Base-by-base conservation (phyloP, 2,113 vertebrate species). In the Haemorhous mexicanus region DNA sequence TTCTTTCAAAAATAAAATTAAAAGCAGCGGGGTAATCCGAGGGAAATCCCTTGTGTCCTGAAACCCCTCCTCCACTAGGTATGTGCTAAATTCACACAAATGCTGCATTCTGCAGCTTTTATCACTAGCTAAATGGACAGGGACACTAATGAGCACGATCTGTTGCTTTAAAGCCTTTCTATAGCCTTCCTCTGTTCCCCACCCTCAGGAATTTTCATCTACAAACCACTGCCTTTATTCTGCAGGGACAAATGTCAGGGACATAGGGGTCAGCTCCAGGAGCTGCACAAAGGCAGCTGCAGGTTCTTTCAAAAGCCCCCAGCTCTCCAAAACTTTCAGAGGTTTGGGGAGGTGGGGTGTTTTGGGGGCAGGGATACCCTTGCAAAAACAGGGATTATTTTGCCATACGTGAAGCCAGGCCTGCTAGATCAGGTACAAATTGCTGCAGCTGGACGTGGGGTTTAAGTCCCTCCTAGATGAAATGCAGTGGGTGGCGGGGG, bases 141-240 rank as follows among this genome's bases (percentile, higher is more conserved):
- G 61, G 93, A 96, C 74, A 55, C 90, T 95, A 95, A 96, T 83
- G 92, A 96, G 94, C 93, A 87, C 0, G 88, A 93, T 87, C 88
- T 93, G 86, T 75, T 92, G 88, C 90, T 94, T 94, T 94, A 96
- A 93, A 90, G 80, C 62, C 43, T 89, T 94, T 94, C 92, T 92
- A 52, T 41, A 94, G 88, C 79, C 46, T 49, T 79, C 23, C 81
- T 78, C 63, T 56, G 24, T 35, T 93, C 91, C 92, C 96, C 94
- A 82, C 89, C 96, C 94, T 88, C 77, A 97, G 96, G 96, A 97
- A 96, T 97, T 93, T 92, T 72, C 77, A 24, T 94, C 66, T 78
- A 75, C 82, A 96, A 95, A 89, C 95, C 86, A 49, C 62, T 93
- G 94, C 94, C 86, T 96, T 96, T 94, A 93, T 95, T 97, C 81